Base-by-base conservation (phyloP, 1,140 invertebrate species). In the Diabrotica undecimpunctata region DNA sequence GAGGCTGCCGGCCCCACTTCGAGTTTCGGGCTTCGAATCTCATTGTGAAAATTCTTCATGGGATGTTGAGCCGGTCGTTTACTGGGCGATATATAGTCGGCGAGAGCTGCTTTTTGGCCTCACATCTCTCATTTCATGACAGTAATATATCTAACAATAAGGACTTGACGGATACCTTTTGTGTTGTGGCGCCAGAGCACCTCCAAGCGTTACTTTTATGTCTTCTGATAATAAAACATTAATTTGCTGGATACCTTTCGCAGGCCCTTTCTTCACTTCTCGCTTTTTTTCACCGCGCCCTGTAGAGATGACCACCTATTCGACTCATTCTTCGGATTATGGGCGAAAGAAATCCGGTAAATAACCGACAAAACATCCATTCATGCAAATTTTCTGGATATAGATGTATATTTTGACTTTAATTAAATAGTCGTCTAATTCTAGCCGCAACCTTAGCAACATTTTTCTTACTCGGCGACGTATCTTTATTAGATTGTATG, bases 51-150 rank as follows among this genome's bases (percentile, higher is more conserved):
- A 66, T 63, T 64, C 38, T 64, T 64, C 54, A 52, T 35, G 61
- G 61, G 59, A 39, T 50, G 38, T 46, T 50, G 41, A 37, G 54
- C 57, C n/a, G 41, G n/a, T n/a, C 41, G 41, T 46, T 46, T 46
- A 46, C 41, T 10, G 41, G 41, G 8, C 41, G 41, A 46, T 46
- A 46, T 46, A 46, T n/a, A 46, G 41, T 46, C 41, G 41, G 41
- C 41, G n/a, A 46, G n/a, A 46, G 41, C 41, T 46, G 41, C 35
- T 62, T 50, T 61, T 67, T 37, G 61, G 60, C 69, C 66, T 56
- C 56, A 64, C 59, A 65, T 66, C 60, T 66, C 58, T 69, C 57
- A 63, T 70, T 61, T 56, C 37, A 35, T 70, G 69, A 70, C 69
- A 70, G 64, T 64, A 64, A 61, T 64, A 54, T 54, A 61, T 62